Evolutionary conservation across 1,140 invertebrate species (phyloP).

Genomic region (Druon quercuslanigerum): DNA sequence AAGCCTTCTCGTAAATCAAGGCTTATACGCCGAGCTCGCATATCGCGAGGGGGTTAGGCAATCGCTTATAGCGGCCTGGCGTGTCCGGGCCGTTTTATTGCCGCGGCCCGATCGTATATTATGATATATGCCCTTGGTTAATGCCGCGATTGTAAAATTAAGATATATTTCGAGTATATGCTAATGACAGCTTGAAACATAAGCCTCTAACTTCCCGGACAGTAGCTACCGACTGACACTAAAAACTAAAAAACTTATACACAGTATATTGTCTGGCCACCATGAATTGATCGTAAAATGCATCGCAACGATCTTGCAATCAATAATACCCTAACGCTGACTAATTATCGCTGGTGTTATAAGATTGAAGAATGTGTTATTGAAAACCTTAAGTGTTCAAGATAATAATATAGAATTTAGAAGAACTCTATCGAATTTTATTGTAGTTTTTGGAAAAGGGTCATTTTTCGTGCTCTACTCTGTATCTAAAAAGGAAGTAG

Average conservation of each 20-base stretch:
- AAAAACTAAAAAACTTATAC: not conserved
- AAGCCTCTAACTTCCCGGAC: not conserved
- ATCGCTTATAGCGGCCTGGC: constrained; percentile 36
- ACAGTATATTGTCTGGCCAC: not conserved
- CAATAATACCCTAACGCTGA: not conserved
- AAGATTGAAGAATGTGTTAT: not conserved
- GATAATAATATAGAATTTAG: too few species aligned
- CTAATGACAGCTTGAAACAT: constrained; percentile 42
- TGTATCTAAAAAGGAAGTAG: too few species aligned
- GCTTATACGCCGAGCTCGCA: constrained; percentile 4
- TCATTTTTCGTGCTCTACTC: too few species aligned
- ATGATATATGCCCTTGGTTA: constrained; percentile 36
- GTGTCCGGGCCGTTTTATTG: constrained; percentile 43
- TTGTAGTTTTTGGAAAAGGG: too few species aligned
- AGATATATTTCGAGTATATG: constrained; percentile 54
- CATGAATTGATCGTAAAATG: not conserved
- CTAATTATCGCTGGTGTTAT: not conserved
- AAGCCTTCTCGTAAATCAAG: constrained; percentile 35
- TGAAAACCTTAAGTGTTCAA: too few species aligned
- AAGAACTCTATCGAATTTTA: too few species aligned
- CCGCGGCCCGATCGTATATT: constrained; percentile 42
- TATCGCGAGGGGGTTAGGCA: constrained; percentile 35
- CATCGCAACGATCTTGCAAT: not conserved
- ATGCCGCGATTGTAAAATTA: constrained; percentile 53
- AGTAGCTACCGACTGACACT: not conserved